phyloP scores from a whole-genome alignment of 2,797 vertebrate genomes.

The Microctenopoma steveboyesi region DNA sequence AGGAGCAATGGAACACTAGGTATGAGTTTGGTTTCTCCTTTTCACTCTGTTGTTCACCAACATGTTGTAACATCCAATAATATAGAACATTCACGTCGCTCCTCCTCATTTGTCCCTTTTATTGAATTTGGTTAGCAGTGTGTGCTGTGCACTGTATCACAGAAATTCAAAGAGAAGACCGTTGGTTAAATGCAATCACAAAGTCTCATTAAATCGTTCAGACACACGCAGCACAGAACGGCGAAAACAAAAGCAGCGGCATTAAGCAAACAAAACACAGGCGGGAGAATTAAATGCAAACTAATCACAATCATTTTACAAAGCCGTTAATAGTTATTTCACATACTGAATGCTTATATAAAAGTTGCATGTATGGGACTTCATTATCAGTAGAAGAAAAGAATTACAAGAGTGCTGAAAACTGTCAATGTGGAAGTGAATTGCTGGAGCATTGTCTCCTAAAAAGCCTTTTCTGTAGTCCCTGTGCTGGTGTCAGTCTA shows the following conservation, averaged over 20 bases:
- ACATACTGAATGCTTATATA: neutral
- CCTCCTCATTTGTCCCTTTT: constrained; percentile 21
- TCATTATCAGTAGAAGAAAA: neutral
- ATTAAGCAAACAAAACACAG: neutral
- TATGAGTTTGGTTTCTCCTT: neutral
- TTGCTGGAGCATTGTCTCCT: neutral
- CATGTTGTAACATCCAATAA: constrained; percentile 27
- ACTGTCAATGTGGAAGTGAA: neutral
- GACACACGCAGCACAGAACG: constrained; percentile 5
- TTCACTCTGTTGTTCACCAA: constrained; percentile 26
- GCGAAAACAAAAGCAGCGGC: neutral
- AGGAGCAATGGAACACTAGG: neutral
- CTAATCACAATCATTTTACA: neutral
- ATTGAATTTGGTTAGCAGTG: constrained; percentile 25
- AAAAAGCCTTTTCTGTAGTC: constrained; percentile 29
- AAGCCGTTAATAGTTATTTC: neutral
- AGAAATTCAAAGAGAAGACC: constrained; percentile 25
- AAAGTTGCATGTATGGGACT: neutral
- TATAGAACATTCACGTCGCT: constrained; percentile 6
- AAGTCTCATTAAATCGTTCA: constrained; percentile 25
- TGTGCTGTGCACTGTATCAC: constrained; percentile 8
- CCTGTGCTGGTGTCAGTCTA: constrained; percentile 36
- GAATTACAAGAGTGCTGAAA: neutral
- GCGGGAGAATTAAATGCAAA: neutral
- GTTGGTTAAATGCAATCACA: constrained; percentile 17